Evolutionary conservation across 1,140 invertebrate species (phyloP).

Genomic region (Bombus difficillimus): DNA sequence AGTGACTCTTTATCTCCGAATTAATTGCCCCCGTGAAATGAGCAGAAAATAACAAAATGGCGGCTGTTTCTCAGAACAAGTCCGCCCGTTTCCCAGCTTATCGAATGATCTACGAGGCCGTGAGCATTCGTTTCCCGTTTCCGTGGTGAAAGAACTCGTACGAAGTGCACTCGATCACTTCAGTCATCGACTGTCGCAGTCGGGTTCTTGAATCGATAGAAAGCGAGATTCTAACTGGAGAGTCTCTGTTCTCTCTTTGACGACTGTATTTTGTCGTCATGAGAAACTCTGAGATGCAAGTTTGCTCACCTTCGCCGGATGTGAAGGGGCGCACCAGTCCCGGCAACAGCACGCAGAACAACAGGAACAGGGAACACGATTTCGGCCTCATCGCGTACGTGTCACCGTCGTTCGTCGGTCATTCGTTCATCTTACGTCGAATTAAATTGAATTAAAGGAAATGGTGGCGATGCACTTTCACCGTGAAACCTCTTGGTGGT

Average conservation of each 20-base stretch:
- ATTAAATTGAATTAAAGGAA: no score
- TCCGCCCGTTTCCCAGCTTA: constrained; percentile 13
- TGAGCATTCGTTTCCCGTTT: constrained; percentile 4
- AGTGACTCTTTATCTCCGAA: neutral
- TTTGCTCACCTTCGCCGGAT: constrained; percentile 78
- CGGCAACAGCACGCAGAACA: constrained; percentile 75
- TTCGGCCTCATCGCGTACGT: constrained; percentile 76
- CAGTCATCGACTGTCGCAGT: neutral
- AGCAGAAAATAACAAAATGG: neutral
- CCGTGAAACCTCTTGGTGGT: constrained; percentile 10
- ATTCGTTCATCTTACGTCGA: constrained; percentile 73
- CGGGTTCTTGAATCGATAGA: neutral
- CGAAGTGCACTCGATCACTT: constrained; percentile 31
- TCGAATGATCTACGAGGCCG: constrained; percentile 11
- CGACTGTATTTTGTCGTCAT: neutral
- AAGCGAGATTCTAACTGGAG: neutral
- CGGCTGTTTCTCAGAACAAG: neutral
- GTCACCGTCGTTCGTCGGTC: constrained; percentile 57
- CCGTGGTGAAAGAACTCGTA: constrained; percentile 26
- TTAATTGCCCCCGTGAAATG: neutral
- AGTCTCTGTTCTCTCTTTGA: no score
- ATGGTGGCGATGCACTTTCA: constrained; percentile 17
- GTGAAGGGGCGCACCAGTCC: constrained; percentile 76
- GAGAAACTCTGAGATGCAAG: neutral
- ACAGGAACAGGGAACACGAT: constrained; percentile 77